These are phyloP conservation scores for Drymonia ruficornis DNA, from an alignment of 2,888 invertebrate genomes.

Conservation along the genomic window DNA sequence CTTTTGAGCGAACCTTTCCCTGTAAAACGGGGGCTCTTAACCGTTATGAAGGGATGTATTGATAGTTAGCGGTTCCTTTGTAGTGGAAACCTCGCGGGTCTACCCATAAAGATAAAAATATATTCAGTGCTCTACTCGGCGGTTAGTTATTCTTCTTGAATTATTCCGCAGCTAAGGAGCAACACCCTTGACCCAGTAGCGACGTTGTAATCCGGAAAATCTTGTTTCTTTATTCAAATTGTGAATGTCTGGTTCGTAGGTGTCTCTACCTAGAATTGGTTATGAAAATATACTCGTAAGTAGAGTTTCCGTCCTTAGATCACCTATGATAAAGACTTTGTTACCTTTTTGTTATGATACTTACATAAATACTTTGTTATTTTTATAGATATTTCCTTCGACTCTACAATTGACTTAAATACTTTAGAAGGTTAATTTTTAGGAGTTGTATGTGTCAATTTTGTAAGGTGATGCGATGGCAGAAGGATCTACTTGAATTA, in stretches of 20 bases:
- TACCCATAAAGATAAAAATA: conserved; percentile 59
- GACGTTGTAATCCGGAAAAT: conserved; percentile 27
- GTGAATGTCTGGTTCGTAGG: conserved; percentile 8
- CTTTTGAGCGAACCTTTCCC: conserved; percentile 69
- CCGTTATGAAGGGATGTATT: conserved; percentile 63
- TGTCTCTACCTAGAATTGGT: background rate
- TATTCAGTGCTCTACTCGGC: conserved; percentile 33
- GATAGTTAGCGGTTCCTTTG: conserved; percentile 65
- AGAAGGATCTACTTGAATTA: too few species aligned
- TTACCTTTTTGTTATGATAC: too few species aligned
- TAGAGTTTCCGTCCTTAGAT: background rate
- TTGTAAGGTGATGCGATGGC: too few species aligned
- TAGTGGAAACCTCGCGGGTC: conserved; percentile 57
- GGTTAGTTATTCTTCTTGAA: conserved; percentile 24
- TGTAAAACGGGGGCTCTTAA: conserved; percentile 68
- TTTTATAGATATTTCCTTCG: too few species aligned
- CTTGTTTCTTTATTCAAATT: conserved; percentile 32
- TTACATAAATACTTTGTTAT: too few species aligned
- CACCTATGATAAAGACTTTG: background rate
- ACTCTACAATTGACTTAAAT: too few species aligned
- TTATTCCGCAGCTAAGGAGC: conserved; percentile 21
- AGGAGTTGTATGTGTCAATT: too few species aligned
- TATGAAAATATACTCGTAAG: background rate
- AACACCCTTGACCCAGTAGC: conserved; percentile 38
- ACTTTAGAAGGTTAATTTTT: too few species aligned